These are phyloP conservation scores for Diceros bicornis DNA, from an alignment of 2,797 vertebrate species.

Conservation along the genomic window DNA sequence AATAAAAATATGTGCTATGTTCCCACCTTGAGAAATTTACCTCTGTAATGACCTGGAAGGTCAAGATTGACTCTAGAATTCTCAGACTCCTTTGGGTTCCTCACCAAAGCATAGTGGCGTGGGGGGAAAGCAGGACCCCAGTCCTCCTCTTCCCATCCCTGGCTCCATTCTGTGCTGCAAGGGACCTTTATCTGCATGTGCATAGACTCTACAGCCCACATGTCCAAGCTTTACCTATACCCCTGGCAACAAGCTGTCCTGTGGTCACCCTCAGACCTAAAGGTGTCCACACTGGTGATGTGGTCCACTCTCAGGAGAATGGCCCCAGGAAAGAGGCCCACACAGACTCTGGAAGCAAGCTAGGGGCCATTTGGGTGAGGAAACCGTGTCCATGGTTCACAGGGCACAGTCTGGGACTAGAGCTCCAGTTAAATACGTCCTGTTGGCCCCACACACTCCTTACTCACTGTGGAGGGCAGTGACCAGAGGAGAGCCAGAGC, in stretches of 20 bases:
- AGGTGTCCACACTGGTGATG: no score
- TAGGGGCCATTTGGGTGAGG: no score
- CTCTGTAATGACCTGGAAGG: not conserved
- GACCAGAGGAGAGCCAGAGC: not conserved
- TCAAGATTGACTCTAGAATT: not conserved
- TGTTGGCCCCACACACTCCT: not conserved
- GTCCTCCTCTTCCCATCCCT: not conserved
- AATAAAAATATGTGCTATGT: not conserved
- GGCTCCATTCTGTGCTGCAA: not conserved
- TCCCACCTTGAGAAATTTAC: not conserved
- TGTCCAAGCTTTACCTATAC: not conserved
- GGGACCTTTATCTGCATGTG: not conserved
- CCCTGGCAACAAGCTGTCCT: not conserved
- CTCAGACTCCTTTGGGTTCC: slow-evolving; percentile 1
- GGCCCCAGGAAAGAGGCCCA: not conserved
- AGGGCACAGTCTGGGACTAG: not conserved
- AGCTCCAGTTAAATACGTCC: not conserved
- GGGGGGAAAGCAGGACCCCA: not conserved
- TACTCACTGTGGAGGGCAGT: not conserved
- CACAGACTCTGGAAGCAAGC: not conserved
- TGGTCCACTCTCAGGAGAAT: not conserved
- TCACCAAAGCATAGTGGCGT: not conserved
- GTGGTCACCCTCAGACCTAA: not conserved
- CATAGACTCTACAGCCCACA: not conserved
- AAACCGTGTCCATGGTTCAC: not conserved